Evolutionary conservation across 23 tunicate genomes (phyloP).

Genomic region (Styela clava): DNA sequence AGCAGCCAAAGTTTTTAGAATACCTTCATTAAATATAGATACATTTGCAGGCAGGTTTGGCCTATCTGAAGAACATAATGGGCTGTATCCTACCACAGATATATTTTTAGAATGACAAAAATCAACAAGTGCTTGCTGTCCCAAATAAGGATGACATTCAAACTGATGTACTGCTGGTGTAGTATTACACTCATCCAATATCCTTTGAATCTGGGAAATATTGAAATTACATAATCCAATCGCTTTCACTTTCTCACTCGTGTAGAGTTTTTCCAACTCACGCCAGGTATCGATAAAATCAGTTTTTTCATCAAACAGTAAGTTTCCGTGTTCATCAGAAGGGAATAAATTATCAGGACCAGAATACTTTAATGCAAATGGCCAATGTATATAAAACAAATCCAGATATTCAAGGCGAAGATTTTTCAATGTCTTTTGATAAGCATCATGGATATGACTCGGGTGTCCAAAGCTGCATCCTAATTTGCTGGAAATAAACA

Average conservation of each 20-base stretch:
- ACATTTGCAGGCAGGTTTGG: neutral
- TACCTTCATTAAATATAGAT: slow-evolving; percentile 29
- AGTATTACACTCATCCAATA: neutral
- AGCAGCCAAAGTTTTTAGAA: slow-evolving; percentile 28
- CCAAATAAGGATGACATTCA: slow-evolving; percentile 10
- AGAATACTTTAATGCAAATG: slow-evolving; percentile 20
- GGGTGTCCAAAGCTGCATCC: neutral
- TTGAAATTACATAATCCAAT: slow-evolving; percentile 3
- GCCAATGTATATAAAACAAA: slow-evolving; percentile 28
- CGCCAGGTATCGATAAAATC: neutral
- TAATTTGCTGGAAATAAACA: slow-evolving; percentile 30
- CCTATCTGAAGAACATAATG: neutral
- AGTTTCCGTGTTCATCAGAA: neutral
- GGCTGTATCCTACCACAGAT: neutral
- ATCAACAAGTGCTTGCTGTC: neutral
- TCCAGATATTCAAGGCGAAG: slow-evolving; percentile 26
- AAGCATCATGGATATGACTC: neutral
- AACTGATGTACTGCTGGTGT: slow-evolving; percentile 8
- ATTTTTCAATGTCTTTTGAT: slow-evolving; percentile 1
- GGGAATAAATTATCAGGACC: slow-evolving; percentile 1
- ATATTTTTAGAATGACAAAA: slow-evolving; percentile 11
- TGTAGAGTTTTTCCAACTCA: slow-evolving; percentile 1
- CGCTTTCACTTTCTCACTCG: slow-evolving; percentile 4
- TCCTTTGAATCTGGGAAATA: neutral
- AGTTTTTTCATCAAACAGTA: slow-evolving; percentile 1